Evolutionary conservation across 2,888 invertebrate genomes (phyloP).

Genomic region (Beris morrisii): DNA sequence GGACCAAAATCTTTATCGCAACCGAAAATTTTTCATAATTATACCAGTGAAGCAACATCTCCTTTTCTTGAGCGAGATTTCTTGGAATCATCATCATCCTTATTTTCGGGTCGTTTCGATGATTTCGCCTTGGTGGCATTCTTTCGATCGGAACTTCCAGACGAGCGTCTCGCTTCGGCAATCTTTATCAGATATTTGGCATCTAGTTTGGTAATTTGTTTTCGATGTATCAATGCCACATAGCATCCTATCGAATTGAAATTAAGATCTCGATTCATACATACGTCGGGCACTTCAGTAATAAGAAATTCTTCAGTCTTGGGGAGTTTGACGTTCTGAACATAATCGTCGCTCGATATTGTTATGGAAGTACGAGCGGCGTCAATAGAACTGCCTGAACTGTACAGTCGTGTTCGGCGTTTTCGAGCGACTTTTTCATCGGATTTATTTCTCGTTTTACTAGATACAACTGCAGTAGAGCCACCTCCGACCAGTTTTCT

Average conservation of each 20-base stretch:
- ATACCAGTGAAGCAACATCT: constrained; percentile 40
- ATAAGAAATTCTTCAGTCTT: constrained; percentile 64
- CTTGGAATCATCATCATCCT: constrained; percentile 2
- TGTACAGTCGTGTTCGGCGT: background rate
- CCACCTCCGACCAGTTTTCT: background rate
- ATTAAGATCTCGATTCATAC: constrained; percentile 59
- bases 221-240: constrained; percentile 63
- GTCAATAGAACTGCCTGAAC: constrained; percentile 3
- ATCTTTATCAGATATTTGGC: constrained; percentile 82
- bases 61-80: constrained; percentile 36
- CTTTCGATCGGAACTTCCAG: background rate
- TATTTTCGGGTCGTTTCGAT: constrained; percentile 48
- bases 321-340: constrained; percentile 36
- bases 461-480: background rate
- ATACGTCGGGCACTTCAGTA: constrained; percentile 62
- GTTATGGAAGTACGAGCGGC: background rate
- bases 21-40: constrained; percentile 1
- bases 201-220: constrained; percentile 71
- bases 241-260: constrained; percentile 61
- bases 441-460: background rate
- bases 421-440: no score
- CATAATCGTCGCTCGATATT: background rate
- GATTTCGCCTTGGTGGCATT: constrained; percentile 48
- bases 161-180: constrained; percentile 60
- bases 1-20: constrained; percentile 31